Conservation (phyloP, 2,113 vertebrate species). For the Antechinus flavipes region DNA sequence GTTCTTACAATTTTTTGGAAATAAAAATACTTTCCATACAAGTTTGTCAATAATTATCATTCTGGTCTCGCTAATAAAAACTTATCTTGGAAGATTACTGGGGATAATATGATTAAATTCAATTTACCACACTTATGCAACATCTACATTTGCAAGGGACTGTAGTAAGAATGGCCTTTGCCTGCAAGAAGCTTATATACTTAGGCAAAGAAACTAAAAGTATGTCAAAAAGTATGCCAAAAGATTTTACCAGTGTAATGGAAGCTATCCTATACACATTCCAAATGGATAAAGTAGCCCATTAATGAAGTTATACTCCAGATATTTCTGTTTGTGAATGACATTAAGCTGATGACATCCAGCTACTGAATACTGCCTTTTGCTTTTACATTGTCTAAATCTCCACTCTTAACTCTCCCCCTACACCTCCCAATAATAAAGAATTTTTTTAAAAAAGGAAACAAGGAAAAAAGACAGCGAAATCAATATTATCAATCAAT, state of each 20-base stretch:
- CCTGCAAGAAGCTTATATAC: background rate
- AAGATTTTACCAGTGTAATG: background rate
- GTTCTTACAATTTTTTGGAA: background rate
- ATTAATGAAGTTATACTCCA: background rate
- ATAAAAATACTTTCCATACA: background rate
- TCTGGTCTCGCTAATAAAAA: background rate
- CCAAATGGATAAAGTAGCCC: background rate
- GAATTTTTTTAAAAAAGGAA: background rate
- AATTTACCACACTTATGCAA: background rate
- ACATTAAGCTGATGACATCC: background rate
- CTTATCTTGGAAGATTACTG: background rate
- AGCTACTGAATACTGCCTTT: background rate
- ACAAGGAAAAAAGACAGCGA: background rate
- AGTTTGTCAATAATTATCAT: constrained; percentile 31
- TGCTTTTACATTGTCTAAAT: background rate
- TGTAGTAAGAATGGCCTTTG: constrained; percentile 1
- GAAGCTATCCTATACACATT: background rate
- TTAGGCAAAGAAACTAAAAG: constrained; percentile 1
- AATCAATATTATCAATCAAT: background rate
- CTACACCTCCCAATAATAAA: background rate
- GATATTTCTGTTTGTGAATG: background rate
- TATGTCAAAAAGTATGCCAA: background rate
- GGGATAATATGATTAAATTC: background rate
- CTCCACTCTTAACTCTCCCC: background rate
- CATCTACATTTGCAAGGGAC: background rate